These are phyloP conservation scores for Hirtodrosophila trivittata DNA, from an alignment of 2,888 invertebrate genomes.

Conservation along the genomic window DNA sequence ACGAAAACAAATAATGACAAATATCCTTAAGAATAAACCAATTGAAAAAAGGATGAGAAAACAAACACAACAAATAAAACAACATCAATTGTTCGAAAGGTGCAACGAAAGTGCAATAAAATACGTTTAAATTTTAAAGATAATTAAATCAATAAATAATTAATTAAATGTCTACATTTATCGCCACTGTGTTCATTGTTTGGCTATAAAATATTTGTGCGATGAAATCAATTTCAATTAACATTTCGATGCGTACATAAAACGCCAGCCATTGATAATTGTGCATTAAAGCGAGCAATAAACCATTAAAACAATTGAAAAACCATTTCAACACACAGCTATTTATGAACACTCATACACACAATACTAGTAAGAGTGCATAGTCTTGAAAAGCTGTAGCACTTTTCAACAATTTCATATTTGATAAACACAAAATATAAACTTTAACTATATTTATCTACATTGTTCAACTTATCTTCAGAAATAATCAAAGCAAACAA, in stretches of 20 bases:
- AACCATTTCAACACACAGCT: constrained; percentile 31
- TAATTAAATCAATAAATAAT: constrained; percentile 6
- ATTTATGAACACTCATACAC: constrained; percentile 24
- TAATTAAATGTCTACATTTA: constrained; percentile 20
- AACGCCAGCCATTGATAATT: constrained; percentile 13
- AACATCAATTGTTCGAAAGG: constrained; percentile 21
- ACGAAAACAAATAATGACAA: too few species aligned
- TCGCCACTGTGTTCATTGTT: constrained; percentile 55
- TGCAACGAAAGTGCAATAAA: constrained; percentile 42
- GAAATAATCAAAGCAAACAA: too few species aligned
- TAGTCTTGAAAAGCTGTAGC: constrained; percentile 8
- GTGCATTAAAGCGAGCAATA: constrained; percentile 13
- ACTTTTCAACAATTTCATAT: constrained; percentile 5
- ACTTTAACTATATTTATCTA: background rate
- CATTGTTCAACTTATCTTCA: background rate
- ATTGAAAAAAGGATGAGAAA: too few species aligned
- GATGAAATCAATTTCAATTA: constrained; percentile 30
- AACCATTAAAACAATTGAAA: constrained; percentile 7
- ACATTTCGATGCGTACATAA: constrained; percentile 29
- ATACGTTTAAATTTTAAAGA: constrained; percentile 12
- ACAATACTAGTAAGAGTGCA: constrained; percentile 7
- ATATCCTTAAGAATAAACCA: constrained; percentile 1
- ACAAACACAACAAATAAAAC: constrained; percentile 12
- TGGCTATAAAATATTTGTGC: constrained; percentile 25
- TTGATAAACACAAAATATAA: constrained; percentile 1